These are phyloP conservation scores for Salvelinus fontinalis DNA, from an alignment of 2,113 vertebrate genomes.

Conservation along the genomic window DNA sequence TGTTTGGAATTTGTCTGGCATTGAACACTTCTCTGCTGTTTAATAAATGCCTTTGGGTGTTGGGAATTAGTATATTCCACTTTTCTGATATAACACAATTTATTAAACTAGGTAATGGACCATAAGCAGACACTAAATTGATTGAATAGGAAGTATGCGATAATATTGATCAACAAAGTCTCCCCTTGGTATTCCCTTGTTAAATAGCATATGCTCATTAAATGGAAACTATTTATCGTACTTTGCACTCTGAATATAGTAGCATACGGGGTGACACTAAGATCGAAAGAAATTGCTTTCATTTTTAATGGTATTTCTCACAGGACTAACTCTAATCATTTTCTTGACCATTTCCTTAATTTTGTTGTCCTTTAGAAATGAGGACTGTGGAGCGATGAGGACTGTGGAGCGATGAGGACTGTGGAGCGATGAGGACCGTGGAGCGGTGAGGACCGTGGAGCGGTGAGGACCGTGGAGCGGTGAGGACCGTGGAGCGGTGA, in stretches of 20 bases:
- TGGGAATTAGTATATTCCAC: slow-evolving; percentile 63
- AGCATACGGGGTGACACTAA: neutral
- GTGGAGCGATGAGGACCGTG: too few relatives aligned
- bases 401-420: too few relatives aligned
- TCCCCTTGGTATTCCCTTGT: slow-evolving; percentile 61
- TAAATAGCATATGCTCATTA: slow-evolving; percentile 72
- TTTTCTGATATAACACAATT: slow-evolving; percentile 66
- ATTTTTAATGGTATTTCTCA: neutral
- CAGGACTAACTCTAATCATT: neutral
- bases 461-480: too few relatives aligned
- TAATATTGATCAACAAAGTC: slow-evolving; percentile 70
- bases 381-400: too few relatives aligned
- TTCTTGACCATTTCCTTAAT: too few relatives aligned
- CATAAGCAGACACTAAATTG: slow-evolving; percentile 74
- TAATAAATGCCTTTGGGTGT: slow-evolving; percentile 68
- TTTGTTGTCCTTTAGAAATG: neutral
- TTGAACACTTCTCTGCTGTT: slow-evolving; percentile 41
- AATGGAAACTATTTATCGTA: slow-evolving; percentile 68
- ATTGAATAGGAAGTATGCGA: slow-evolving; percentile 68
- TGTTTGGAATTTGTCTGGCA: slow-evolving; percentile 40
- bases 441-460: too few relatives aligned
- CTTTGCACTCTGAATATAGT: slow-evolving; percentile 31
- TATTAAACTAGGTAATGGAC: slow-evolving; percentile 73
- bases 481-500: neutral
- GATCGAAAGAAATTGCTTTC: neutral